Percentiles rank a stretch among this genome's conserved stretches.
Conservation (phyloP, 64 coral and sea anemone species). For the Anthopleura sola region DNA sequence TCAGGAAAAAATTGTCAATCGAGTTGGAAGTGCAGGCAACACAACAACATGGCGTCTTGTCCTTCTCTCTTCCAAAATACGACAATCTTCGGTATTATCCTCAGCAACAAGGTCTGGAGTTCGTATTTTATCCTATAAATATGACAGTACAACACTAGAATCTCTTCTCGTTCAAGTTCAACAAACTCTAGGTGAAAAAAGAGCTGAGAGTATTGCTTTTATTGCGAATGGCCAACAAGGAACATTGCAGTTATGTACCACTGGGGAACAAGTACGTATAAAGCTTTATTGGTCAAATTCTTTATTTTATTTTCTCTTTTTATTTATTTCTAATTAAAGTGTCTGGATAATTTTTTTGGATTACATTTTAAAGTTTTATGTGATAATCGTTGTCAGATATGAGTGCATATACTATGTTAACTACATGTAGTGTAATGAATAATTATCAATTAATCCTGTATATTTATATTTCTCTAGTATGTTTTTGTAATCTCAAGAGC, state of each 20-base stretch:
- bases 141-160: constrained; percentile 71
- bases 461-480: background rate
- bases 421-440: background rate
- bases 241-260: constrained; percentile 54
- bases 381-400: background rate
- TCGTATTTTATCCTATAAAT: constrained; percentile 69
- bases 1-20: background rate
- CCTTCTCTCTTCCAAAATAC: constrained; percentile 83
- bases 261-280: constrained; percentile 61
- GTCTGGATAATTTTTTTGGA: background rate
- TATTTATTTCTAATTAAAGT: constrained; percentile 1
- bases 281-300: background rate
- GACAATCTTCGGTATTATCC: constrained; percentile 63
- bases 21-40: constrained; percentile 2
- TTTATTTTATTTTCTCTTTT: constrained; percentile 10
- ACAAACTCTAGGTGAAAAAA: constrained; percentile 58
- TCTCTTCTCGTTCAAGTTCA: constrained; percentile 69
- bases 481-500: background rate
- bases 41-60: constrained; percentile 59
- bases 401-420: background rate
- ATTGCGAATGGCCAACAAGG: constrained; percentile 71
- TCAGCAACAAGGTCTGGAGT: constrained; percentile 57
- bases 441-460: background rate
- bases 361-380: background rate
- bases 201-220: constrained; percentile 75